Percentiles rank a stretch among this genome's conserved stretches.
Evolutionary conservation across 1,140 invertebrate species (phyloP).

Genomic region (Charaxes varanes): DNA sequence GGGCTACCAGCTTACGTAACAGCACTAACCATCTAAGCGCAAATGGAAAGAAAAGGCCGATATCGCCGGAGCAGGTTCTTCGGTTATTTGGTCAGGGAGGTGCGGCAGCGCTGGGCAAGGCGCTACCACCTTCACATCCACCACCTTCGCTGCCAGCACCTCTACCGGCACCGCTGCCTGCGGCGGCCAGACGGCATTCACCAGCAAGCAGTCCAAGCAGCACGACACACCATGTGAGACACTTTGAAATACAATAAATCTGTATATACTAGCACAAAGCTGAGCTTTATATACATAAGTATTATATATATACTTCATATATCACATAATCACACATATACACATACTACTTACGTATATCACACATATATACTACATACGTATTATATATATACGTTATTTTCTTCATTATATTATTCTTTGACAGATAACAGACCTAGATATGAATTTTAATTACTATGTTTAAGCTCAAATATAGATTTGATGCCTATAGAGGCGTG

Average conservation of each 20-base stretch:
- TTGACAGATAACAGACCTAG: too few relatives aligned
- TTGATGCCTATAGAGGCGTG: too few relatives aligned
- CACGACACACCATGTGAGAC: slow-evolving; percentile 79
- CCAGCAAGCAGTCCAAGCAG: slow-evolving; percentile 85
- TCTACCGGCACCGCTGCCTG: slow-evolving; percentile 42
- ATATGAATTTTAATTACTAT: too few relatives aligned
- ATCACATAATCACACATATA: too few relatives aligned
- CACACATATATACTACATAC: too few relatives aligned
- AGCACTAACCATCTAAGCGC: slow-evolving; percentile 55
- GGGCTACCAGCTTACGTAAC: slow-evolving; percentile 54
- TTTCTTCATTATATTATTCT: too few relatives aligned
- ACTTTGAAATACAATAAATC: neutral
- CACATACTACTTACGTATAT: too few relatives aligned
- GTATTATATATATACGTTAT: too few relatives aligned
- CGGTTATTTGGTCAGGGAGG: slow-evolving; percentile 76
- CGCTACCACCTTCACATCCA: slow-evolving; percentile 54
- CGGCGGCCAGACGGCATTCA: slow-evolving; percentile 73
- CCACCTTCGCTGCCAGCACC: slow-evolving; percentile 49
- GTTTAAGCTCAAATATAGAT: too few relatives aligned
- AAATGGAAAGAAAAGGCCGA: slow-evolving; percentile 79
- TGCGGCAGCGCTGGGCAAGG: slow-evolving; percentile 56
- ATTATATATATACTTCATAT: too few relatives aligned
- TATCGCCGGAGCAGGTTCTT: slow-evolving; percentile 86
- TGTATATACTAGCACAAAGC: too few relatives aligned
- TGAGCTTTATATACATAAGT: neutral